These are phyloP conservation scores for Monopterus albus DNA, from an alignment of 2,113 vertebrate genomes.

Conservation along the genomic window DNA sequence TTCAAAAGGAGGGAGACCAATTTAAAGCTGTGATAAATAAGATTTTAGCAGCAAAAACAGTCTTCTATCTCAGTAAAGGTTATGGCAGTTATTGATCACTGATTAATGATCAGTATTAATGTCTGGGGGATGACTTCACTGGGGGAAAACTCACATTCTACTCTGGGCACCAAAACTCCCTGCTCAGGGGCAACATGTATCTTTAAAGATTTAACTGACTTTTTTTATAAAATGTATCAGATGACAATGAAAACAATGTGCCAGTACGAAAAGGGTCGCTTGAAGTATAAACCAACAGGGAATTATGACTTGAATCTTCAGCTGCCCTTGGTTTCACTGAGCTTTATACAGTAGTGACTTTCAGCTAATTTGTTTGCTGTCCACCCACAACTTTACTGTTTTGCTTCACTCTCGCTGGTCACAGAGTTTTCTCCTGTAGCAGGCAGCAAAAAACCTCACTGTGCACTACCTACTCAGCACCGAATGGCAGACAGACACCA, in stretches of 20 bases:
- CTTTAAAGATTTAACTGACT: no score
- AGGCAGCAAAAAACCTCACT: background rate
- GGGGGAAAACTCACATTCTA: conserved; percentile 6
- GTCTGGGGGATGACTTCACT: conserved; percentile 34
- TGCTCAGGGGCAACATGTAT: no score
- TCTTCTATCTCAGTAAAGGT: conserved; percentile 6
- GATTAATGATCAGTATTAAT: conserved; percentile 34
- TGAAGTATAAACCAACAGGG: background rate
- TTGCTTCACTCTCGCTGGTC: background rate
- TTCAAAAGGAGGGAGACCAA: conserved; percentile 1
- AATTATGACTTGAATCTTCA: no score
- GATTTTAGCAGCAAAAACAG: conserved; percentile 11
- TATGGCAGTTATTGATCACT: no score
- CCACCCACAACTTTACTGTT: no score
- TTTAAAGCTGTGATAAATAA: conserved; percentile 35
- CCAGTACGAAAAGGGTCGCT: no score
- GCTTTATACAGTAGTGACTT: no score
- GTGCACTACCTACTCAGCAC: background rate
- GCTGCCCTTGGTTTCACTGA: no score
- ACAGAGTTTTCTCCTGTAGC: background rate
- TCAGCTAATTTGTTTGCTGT: no score
- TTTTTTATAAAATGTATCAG: background rate
- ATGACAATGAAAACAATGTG: conserved; percentile 1
- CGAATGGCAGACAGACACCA: background rate
- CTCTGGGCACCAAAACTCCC: background rate